Conservation (phyloP, 2,113 vertebrate species). For the Paracanthobrama guichenoti region DNA sequence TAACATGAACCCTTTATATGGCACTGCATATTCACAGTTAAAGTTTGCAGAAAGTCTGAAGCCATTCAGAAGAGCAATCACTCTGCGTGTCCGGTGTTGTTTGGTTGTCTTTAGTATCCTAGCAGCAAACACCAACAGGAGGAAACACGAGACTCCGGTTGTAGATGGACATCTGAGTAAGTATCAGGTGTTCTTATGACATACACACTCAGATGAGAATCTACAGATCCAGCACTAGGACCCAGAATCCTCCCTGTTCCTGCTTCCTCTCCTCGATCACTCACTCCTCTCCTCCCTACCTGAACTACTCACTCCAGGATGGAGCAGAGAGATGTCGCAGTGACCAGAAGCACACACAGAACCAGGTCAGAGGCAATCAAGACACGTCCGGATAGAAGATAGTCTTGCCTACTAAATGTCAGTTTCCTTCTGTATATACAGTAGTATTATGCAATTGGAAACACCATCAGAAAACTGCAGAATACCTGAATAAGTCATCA, state of each 20-base stretch:
- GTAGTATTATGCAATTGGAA: not conserved
- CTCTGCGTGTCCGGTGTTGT: not conserved
- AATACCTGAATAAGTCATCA: not conserved
- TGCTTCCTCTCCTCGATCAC: not conserved
- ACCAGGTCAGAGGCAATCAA: not conserved
- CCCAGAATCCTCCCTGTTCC: conserved; percentile 10
- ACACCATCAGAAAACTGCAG: not conserved
- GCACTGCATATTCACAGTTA: not conserved
- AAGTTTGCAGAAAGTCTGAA: not conserved
- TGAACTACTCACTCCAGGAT: conserved; percentile 34
- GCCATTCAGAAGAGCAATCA: not conserved
- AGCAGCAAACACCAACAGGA: conserved; percentile 26
- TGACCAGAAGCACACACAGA: not conserved
- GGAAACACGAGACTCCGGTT: conserved; percentile 23
- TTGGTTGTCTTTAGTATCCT: conserved; percentile 1
- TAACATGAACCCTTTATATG: not conserved
- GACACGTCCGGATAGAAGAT: not conserved
- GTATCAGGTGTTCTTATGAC: conserved; percentile 15
- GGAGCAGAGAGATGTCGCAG: conserved; percentile 2
- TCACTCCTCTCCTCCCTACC: conserved; percentile 24
- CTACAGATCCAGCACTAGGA: conserved; percentile 30
- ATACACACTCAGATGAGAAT: not conserved
- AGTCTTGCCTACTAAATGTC: not conserved
- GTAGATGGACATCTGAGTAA: conserved; percentile 28
- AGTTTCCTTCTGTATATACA: not conserved